phyloP scores from a whole-genome alignment of 2,797 vertebrate genomes.

The Selene dorsalis region DNA sequence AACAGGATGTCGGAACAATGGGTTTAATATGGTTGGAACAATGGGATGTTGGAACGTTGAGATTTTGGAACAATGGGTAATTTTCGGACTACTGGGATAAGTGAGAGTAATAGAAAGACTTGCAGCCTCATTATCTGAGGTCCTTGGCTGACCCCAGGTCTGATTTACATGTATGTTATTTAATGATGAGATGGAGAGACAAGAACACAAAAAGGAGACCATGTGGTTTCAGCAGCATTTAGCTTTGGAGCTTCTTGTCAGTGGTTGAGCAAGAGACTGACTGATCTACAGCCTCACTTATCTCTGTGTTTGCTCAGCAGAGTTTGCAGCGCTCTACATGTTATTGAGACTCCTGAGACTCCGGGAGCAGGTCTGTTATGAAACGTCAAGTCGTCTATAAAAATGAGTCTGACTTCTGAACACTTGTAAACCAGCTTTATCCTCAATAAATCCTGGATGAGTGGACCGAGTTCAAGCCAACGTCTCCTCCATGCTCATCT shows the following conservation, averaged over 20 bases:
- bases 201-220: too few relatives aligned
- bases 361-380: not conserved
- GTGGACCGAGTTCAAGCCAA: not conserved
- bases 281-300: not conserved
- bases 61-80: too few relatives aligned
- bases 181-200: too few relatives aligned
- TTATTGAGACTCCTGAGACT: not conserved
- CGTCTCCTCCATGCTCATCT: not conserved
- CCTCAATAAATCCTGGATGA: constrained; percentile 24
- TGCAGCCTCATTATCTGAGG: too few relatives aligned
- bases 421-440: constrained; percentile 9
- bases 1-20: too few relatives aligned
- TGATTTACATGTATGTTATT: too few relatives aligned
- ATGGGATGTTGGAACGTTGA: too few relatives aligned
- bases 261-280: not conserved
- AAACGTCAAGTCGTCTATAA: not conserved
- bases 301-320: not conserved
- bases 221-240: not conserved
- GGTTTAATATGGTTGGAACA: too few relatives aligned
- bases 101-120: too few relatives aligned
- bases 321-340: not conserved
- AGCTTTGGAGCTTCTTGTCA: too few relatives aligned
- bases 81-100: too few relatives aligned
- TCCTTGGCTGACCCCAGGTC: too few relatives aligned
- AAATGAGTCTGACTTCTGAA: constrained; percentile 17